These are phyloP conservation scores for Nymphalis polychloros DNA, from an alignment of 2,888 invertebrate species.

Conservation along the genomic window DNA sequence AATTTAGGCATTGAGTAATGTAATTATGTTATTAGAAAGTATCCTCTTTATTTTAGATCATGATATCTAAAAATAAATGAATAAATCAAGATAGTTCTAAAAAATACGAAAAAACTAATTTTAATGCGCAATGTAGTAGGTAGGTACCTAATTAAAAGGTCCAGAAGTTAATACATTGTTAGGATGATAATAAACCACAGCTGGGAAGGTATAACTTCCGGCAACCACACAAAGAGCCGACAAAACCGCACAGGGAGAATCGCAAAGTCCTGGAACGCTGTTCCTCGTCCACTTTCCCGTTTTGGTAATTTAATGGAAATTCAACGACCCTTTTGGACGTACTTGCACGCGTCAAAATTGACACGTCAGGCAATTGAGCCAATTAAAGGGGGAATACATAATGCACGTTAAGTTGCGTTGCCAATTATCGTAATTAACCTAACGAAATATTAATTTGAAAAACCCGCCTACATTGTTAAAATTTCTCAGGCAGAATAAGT, in stretches of 20 bases:
- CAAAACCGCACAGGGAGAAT: conserved; percentile 57
- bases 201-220: conserved; percentile 47
- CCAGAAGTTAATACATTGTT: conserved; percentile 55
- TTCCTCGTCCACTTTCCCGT: conserved; percentile 37
- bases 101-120: not conserved
- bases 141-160: conserved; percentile 44
- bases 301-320: conserved; percentile 55
- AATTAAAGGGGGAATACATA: conserved; percentile 26
- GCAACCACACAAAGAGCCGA: conserved; percentile 50
- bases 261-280: conserved; percentile 44
- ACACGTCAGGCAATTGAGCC: conserved; percentile 25
- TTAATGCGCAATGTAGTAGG: not conserved
- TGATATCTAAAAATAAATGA: no score
- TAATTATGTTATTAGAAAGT: no score
- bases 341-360: conserved; percentile 29
- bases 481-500: not conserved
- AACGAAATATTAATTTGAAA: conserved; percentile 5
- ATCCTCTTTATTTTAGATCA: no score
- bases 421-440: conserved; percentile 23
- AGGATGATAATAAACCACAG: conserved; percentile 53
- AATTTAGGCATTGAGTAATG: no score
- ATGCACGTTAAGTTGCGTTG: conserved; percentile 19
- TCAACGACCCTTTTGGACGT: conserved; percentile 44
- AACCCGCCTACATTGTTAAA: not conserved
- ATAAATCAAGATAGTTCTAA: no score